Percentiles rank a stretch among this genome's conserved stretches.
phyloP scores from a whole-genome alignment of 2,797 vertebrate species.

The Steatocranus sp. region DNA sequence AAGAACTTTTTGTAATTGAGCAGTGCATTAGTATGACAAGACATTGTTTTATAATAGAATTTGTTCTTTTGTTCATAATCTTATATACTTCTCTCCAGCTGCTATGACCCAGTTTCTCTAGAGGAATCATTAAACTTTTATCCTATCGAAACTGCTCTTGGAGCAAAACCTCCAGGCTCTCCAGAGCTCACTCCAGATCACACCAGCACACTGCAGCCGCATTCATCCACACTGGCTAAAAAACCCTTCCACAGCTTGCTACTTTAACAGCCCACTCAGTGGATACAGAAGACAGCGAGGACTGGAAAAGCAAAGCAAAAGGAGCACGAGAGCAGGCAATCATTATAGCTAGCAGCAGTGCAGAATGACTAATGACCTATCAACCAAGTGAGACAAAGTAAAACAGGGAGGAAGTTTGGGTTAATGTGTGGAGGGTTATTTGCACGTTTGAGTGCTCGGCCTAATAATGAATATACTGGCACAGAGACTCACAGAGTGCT shows the following conservation, averaged over 20 bases:
- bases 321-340: background rate
- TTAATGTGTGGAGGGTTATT: slow-evolving; percentile 39
- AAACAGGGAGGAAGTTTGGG: slow-evolving; percentile 33
- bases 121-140: slow-evolving; percentile 59
- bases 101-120: slow-evolving; percentile 52
- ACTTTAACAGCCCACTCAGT: slow-evolving; percentile 21
- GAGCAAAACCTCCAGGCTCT: slow-evolving; percentile 40
- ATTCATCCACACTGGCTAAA: background rate
- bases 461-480: slow-evolving; percentile 25
- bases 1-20: background rate
- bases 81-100: slow-evolving; percentile 17
- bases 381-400: slow-evolving; percentile 30
- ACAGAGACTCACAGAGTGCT: background rate
- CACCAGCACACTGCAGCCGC: background rate
- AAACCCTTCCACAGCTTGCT: background rate
- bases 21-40: background rate
- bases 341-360: slow-evolving; percentile 18
- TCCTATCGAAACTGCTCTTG: slow-evolving; percentile 43
- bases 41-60: background rate
- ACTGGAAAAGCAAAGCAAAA: background rate
- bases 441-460: slow-evolving; percentile 30
- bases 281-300: slow-evolving; percentile 15
- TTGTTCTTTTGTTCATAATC: slow-evolving; percentile 18
- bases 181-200: slow-evolving; percentile 15
- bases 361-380: slow-evolving; percentile 53